Base-by-base conservation (phyloP, 2,888 invertebrate genomes). In the Amaurobius ferox region DNA sequence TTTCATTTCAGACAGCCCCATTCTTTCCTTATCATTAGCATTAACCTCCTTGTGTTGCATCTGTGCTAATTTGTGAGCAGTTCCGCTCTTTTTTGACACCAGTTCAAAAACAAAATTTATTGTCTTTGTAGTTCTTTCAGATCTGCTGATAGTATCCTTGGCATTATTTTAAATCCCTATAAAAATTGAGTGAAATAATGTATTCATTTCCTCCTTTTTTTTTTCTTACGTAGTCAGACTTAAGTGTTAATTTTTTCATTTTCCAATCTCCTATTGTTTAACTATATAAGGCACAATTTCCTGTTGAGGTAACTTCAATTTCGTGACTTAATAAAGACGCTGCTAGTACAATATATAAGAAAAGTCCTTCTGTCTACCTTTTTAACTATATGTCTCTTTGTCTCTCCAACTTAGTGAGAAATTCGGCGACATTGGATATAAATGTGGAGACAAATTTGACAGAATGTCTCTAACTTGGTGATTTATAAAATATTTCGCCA, bases 181-280 rank as follows among this genome's bases (percentile, higher is more conserved):
- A 48, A 19, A 19, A 19, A 48, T 6, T 6, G 30, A 66, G 16
- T 30, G 16, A 30, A 66, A 9, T 30, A 30, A 29, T 29, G 16
- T 28, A 66, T 66, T 29, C 66, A 28, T 66, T 66, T 66, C 66
- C 66, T 66, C 30, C 13, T 66, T 66, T 66, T 66, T 48, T 3
- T n/a, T 16, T 16, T 19, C n/a, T 48, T 11, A 48, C 48, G n/a
- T n/a, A 7, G 7, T 16, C 23, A 16, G 16, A 48, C 7, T 16
- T 48, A 19, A 30, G 13, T 28, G 30, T 66, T 28, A 30, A n/a
- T 29, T 66, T 29, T 30, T 30, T n/a, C 30, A 7, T 28, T 28
- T n/a, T 30, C 30, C n/a, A 5, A 66, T 30, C 66, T 66, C 30
- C 66, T 48, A 66, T 66, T 66, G 66, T 48, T 66, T 66, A 66